Evolutionary conservation across 2,797 vertebrate species (phyloP).

Genomic region (Allobates femoralis): DNA sequence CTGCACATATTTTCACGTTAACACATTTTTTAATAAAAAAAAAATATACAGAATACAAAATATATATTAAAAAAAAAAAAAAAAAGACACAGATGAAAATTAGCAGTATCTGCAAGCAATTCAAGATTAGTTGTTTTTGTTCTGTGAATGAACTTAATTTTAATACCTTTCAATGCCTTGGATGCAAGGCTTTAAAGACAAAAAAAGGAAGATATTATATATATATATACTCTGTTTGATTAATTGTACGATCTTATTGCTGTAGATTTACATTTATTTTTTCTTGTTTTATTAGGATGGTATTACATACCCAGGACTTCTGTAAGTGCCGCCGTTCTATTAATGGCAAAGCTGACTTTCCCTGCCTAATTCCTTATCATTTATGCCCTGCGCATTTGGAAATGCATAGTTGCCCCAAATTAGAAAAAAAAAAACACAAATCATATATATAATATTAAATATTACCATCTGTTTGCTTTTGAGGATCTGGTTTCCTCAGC

Average conservation of each 20-base stretch:
- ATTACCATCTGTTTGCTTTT: background rate
- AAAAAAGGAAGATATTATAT: conserved; percentile 82
- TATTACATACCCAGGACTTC: conserved; percentile 85
- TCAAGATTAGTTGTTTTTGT: conserved; percentile 99
- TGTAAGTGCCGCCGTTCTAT: conserved; percentile 56
- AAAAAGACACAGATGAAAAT: conserved; percentile 84
- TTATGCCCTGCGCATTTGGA: background rate
- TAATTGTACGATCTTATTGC: conserved; percentile 88
- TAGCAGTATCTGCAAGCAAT: conserved; percentile 99
- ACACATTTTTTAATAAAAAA: conserved; percentile 86
- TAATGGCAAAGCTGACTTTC: background rate
- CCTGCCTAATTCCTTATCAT: background rate
- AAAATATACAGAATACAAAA: conserved; percentile 68
- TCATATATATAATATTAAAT: too few relatives aligned
- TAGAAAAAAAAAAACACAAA: background rate
- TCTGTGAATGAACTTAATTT: conserved; percentile 99
- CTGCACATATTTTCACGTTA: conserved; percentile 85
- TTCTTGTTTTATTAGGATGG: conserved; percentile 79
- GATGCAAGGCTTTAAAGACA: conserved; percentile 92
- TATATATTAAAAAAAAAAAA: conserved; percentile 64
- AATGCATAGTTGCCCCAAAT: background rate
- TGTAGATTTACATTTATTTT: conserved; percentile 82
- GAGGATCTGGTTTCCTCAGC: background rate
- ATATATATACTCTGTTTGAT: conserved; percentile 82
- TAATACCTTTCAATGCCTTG: conserved; percentile 98